Conservation (phyloP, 2,113 vertebrate species). For the Zapornia atra region DNA sequence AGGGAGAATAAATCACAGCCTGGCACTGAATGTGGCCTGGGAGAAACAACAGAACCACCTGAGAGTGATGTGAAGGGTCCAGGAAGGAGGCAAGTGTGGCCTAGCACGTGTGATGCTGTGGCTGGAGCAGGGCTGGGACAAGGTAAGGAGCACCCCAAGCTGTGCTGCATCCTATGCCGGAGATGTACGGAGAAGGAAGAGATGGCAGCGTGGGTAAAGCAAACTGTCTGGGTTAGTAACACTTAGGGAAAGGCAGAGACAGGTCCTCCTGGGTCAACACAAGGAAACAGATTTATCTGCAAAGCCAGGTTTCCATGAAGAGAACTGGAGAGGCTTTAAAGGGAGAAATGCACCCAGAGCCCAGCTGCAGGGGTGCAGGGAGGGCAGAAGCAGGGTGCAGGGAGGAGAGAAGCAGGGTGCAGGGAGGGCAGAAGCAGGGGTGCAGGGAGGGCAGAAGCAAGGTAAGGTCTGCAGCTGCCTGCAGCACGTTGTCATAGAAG, state of each 20-base stretch:
- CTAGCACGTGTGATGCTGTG: neutral
- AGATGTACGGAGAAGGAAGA: neutral
- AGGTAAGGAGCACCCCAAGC: too few relatives aligned
- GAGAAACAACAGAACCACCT: neutral
- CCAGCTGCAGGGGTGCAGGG: too few relatives aligned
- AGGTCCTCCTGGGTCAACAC: neutral
- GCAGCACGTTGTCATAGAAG: rapidly evolving
- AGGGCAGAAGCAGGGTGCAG: too few relatives aligned
- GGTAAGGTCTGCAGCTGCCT: neutral
- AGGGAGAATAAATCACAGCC: neutral
- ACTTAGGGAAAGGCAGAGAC: neutral
- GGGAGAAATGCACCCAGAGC: neutral
- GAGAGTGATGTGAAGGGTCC: too few relatives aligned
- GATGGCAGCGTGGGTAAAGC: too few relatives aligned
- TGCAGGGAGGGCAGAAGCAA: too few relatives aligned
- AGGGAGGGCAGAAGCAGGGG: too few relatives aligned
- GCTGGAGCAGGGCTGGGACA: neutral
- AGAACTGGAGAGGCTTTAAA: neutral
- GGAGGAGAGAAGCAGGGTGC: too few relatives aligned
- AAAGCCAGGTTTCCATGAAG: neutral
- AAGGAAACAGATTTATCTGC: neutral
- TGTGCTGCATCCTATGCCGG: neutral
- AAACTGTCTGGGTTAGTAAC: neutral
- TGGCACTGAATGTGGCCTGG: rapidly evolving
- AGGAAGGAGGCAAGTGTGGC: too few relatives aligned